phyloP scores from a whole-genome alignment of 2,888 invertebrate genomes.

The Drosophila histrio region DNA sequence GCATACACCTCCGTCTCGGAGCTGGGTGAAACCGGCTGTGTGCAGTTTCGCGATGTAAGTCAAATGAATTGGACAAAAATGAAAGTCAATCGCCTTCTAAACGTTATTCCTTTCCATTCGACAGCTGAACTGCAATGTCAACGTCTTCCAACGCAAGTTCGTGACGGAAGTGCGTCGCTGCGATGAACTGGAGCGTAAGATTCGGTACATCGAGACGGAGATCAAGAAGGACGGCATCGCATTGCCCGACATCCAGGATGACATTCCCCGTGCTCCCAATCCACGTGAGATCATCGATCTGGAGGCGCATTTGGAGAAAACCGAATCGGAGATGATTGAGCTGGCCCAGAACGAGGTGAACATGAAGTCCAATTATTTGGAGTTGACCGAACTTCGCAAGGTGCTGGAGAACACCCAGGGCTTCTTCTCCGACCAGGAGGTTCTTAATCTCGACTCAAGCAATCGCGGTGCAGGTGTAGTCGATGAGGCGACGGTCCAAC shows the following conservation, averaged over 20 bases:
- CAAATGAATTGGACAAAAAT: background rate
- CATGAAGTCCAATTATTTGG: constrained; percentile 95
- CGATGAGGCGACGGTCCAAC: constrained; percentile 73
- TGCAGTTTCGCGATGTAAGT: constrained; percentile 98
- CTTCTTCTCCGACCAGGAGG: constrained; percentile 84
- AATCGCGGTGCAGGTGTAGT: constrained; percentile 90
- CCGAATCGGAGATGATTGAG: constrained; percentile 97
- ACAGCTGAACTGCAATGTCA: constrained; percentile 91
- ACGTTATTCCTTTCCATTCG: background rate
- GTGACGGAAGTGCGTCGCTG: constrained; percentile 93
- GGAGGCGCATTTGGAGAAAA: constrained; percentile 96
- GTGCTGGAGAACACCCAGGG: constrained; percentile 96
- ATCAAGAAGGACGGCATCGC: constrained; percentile 91
- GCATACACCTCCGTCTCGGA: constrained; percentile 97
- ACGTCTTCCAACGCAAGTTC: constrained; percentile 93
- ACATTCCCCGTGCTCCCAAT: constrained; percentile 89
- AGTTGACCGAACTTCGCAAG: constrained; percentile 95
- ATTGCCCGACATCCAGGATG: constrained; percentile 89
- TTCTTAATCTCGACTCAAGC: constrained; percentile 85
- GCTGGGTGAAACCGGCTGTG: constrained; percentile 96
- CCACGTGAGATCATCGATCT: constrained; percentile 92
- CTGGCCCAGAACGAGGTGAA: constrained; percentile 97
- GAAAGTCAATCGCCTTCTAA: background rate
- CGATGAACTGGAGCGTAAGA: constrained; percentile 93
- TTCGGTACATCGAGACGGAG: constrained; percentile 92